Evolutionary conservation across 2,888 invertebrate species (phyloP).

Genomic region (Ophioninae sp.): DNA sequence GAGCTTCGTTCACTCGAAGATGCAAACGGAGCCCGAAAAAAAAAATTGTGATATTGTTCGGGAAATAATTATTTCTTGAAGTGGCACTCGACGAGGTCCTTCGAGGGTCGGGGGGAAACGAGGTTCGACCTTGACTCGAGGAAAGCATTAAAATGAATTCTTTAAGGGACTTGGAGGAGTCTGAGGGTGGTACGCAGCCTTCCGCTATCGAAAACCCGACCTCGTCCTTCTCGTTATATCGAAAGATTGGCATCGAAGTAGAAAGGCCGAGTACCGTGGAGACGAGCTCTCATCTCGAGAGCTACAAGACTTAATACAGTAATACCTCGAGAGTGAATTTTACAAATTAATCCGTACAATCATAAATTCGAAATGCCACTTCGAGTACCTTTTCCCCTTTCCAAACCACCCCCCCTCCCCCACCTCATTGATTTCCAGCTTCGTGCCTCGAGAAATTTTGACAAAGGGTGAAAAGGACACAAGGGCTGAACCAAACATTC

Average conservation of each 20-base stretch:
- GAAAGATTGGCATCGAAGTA: slow-evolving; percentile 64
- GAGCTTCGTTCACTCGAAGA: slow-evolving; percentile 11
- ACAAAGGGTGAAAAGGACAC: too few species aligned
- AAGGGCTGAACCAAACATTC: too few species aligned
- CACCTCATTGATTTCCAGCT: neutral
- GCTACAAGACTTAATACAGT: slow-evolving; percentile 59
- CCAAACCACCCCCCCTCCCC: slow-evolving; percentile 21
- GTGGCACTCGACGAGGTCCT: slow-evolving; percentile 59
- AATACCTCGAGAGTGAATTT: slow-evolving; percentile 47
- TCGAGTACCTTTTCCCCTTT: slow-evolving; percentile 43
- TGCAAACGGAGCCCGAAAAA: slow-evolving; percentile 48
- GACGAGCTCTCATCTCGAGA: slow-evolving; percentile 57
- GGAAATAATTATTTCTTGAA: slow-evolving; percentile 66
- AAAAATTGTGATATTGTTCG: slow-evolving; percentile 54
- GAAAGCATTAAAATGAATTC: slow-evolving; percentile 63
- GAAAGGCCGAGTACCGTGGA: slow-evolving; percentile 49
- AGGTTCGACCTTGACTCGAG: slow-evolving; percentile 40
- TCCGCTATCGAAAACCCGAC: slow-evolving; percentile 24
- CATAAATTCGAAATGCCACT: slow-evolving; percentile 53
- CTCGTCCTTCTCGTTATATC: slow-evolving; percentile 60
- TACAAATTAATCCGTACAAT: slow-evolving; percentile 32
- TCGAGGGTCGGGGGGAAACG: slow-evolving; percentile 26
- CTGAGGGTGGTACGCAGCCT: slow-evolving; percentile 10
- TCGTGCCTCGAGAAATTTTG: too few species aligned
- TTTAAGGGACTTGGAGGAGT: slow-evolving; percentile 61